Evolutionary conservation across 1,140 invertebrate species (phyloP).

Genomic region (Drosophila bocqueti): DNA sequence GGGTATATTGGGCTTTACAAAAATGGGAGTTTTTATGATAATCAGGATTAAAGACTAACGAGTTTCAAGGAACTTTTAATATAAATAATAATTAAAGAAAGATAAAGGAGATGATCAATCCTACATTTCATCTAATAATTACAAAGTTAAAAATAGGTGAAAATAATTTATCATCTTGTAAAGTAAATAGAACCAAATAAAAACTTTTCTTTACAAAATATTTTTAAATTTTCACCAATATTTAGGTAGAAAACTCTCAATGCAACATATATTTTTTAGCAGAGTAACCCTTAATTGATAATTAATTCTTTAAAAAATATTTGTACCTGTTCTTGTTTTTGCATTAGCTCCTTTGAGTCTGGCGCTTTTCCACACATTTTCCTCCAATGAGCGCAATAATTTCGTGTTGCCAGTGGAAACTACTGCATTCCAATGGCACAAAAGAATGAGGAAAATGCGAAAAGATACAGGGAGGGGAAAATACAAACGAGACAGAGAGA

Average conservation of each 20-base stretch:
- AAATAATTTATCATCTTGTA: too few species aligned
- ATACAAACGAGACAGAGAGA: not conserved
- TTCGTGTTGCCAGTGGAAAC: constrained; percentile 38
- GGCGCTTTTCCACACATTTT: constrained; percentile 9
- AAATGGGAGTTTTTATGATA: constrained; percentile 5
- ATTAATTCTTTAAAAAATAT: not conserved
- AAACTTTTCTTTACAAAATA: too few species aligned
- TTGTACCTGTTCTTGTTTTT: not conserved
- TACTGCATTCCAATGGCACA: constrained; percentile 32
- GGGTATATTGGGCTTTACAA: not conserved
- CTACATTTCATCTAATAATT: too few species aligned
- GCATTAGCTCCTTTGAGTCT: constrained; percentile 18
- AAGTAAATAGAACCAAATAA: not conserved
- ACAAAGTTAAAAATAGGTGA: too few species aligned
- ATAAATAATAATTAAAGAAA: not conserved
- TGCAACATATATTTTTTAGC: not conserved
- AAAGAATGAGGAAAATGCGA: constrained; percentile 13
- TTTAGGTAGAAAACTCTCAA: not conserved
- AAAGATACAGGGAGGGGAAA: constrained; percentile 3
- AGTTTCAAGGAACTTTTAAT: not conserved
- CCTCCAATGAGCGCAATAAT: constrained; percentile 17
- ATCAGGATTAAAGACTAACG: not conserved
- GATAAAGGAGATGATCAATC: not conserved
- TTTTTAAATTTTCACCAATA: not conserved
- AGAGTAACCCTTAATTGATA: not conserved